Evolutionary conservation across 2,797 vertebrate genomes (phyloP), one percentile per base, ranked within the genome.

Genomic region (Lepilemur septentrionalis): DNA sequence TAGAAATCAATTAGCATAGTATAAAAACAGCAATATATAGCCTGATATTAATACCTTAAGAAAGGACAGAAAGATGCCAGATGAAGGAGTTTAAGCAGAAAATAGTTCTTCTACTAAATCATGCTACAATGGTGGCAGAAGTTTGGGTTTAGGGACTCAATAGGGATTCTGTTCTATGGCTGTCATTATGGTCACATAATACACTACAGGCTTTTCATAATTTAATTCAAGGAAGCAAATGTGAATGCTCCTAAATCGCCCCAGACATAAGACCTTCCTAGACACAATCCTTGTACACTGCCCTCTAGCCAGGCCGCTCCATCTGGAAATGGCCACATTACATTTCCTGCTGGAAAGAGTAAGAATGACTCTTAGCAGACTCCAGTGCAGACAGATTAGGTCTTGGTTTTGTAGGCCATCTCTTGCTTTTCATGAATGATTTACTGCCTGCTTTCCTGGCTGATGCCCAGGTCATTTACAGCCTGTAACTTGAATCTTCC

Each of bases 401-500:
- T 88, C 23, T 69, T 80, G 69, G 18, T 93, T 97, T 97, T 84
- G 25, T 48, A 97, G 18, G 35, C 25, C 73, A 96, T 85, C 73
- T 80, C 43, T 76, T 89, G 59, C 76, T 85, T 97, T 94, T 91
- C 90, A 96, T 85, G 17, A 97, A 93, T 93, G 5, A 84, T 38
- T 97, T 93, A 86, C 96, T 69, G 89, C 48, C 80, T 81, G 57
- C n/a, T 72, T 80, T 43, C 65, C n/a, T 96, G 89, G 55, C 43
- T 22, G 32, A 25, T 91, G 18, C 43, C 59, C 82, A 95, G 67
- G 3, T 87, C 93, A 65, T 94, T 97, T 75, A 81, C n/a, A 41
- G 85, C 63, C 23, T 94, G 84, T 55, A 96, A 84, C 79, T 55
- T 78, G 94, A 55, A 93, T 96, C 73, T 91, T 83, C 48, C 32